These are phyloP conservation scores for Lasioglossum villosulum DNA, from an alignment of 2,888 invertebrate species.

Conservation along the genomic window DNA sequence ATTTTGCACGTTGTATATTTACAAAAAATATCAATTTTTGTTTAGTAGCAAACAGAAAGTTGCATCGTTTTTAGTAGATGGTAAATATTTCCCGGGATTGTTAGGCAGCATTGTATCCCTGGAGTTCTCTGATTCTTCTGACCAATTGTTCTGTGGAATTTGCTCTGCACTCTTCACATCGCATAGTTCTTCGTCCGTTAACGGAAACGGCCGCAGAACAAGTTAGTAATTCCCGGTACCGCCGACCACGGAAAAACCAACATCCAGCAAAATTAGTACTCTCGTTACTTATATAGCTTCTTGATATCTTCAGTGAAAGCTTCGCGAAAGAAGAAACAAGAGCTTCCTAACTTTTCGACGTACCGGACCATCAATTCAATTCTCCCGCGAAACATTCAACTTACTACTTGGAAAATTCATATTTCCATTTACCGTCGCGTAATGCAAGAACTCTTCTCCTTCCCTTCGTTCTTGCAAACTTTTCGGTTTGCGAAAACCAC, in stretches of 20 bases:
- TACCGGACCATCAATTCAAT: background rate
- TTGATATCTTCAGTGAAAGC: slow-evolving; percentile 4
- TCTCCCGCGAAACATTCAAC: background rate
- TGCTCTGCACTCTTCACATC: slow-evolving; percentile 7
- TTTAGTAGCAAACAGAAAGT: background rate
- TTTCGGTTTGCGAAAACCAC: background rate
- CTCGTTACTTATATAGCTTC: slow-evolving; percentile 9
- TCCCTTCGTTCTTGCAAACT: background rate
- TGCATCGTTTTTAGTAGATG: background rate
- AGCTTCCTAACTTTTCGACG: background rate
- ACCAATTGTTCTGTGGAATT: slow-evolving; percentile 20
- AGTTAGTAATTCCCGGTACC: slow-evolving; percentile 26
- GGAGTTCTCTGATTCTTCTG: background rate
- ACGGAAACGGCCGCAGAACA: slow-evolving; percentile 28
- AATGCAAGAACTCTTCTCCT: background rate
- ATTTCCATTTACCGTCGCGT: background rate
- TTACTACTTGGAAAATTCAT: background rate
- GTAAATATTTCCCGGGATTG: background rate
- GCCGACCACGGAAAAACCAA: slow-evolving; percentile 10
- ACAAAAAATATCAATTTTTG: background rate
- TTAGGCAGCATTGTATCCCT: background rate
- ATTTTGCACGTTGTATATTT: no score
- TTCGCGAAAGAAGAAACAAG: background rate
- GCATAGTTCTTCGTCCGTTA: slow-evolving; percentile 22
- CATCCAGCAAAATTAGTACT: slow-evolving; percentile 37